These are phyloP conservation scores for Somateria mollissima DNA, from an alignment of 2,797 vertebrate genomes.

Conservation along the genomic window DNA sequence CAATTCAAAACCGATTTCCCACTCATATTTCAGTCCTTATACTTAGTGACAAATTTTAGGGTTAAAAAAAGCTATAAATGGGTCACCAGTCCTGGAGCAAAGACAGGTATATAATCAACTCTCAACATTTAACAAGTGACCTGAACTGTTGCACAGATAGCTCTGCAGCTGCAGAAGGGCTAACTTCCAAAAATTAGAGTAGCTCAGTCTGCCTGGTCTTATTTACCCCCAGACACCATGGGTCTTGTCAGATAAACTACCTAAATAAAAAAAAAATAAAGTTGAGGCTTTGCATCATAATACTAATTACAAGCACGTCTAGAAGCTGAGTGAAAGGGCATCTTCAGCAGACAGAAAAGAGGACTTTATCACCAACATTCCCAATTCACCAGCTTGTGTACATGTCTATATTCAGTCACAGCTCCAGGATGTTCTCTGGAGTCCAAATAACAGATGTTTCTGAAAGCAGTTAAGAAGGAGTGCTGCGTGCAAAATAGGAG, in stretches of 20 bases:
- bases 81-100: background rate
- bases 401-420: background rate
- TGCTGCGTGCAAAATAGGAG: background rate
- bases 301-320: background rate
- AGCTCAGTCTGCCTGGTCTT: background rate
- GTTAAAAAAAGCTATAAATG: background rate
- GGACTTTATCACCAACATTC: background rate
- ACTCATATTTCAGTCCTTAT: background rate
- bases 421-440: slow-evolving; percentile 17
- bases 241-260: background rate
- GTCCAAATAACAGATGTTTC: slow-evolving; percentile 35
- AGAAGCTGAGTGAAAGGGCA: slow-evolving; percentile 17
- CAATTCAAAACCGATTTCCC: background rate
- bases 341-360: background rate
- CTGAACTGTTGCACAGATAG: background rate
- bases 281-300: background rate
- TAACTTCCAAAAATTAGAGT: background rate
- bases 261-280: no score
- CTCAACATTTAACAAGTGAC: background rate
- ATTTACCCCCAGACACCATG: background rate
- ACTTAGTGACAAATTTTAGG: background rate
- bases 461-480: background rate
- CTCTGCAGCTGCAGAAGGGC: background rate
- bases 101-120: background rate
- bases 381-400: background rate